These are phyloP conservation scores for Xenopus petersii DNA, from an alignment of 2,797 vertebrate species.

Conservation along the genomic window DNA sequence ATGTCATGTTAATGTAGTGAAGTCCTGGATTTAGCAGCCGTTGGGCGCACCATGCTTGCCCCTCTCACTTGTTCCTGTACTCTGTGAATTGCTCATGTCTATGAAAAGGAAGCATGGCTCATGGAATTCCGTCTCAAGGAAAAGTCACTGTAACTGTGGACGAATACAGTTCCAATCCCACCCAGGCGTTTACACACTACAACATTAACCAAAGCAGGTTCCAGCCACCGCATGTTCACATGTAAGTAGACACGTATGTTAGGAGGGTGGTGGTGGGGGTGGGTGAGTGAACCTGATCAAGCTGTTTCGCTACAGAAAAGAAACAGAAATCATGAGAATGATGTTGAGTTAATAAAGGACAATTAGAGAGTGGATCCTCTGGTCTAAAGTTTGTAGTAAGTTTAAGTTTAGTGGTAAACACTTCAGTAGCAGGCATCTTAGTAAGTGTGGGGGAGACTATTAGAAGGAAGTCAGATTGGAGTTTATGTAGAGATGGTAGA, in stretches of 20 bases:
- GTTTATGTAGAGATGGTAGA: no score
- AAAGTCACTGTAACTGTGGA: constrained; percentile 95
- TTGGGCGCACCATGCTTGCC: constrained; percentile 76
- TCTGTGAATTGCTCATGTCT: constrained; percentile 89
- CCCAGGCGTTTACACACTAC: constrained; percentile 95
- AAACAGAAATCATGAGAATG: not conserved
- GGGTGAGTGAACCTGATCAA: not conserved
- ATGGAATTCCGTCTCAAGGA: constrained; percentile 88
- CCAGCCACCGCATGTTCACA: constrained; percentile 95
- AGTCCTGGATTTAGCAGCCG: constrained; percentile 54
- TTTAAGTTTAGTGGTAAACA: no score
- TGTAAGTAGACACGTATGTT: constrained; percentile 75
- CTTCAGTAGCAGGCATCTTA: no score
- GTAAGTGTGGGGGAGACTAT: no score
- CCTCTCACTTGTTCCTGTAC: constrained; percentile 71
- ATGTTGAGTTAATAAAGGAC: no score
- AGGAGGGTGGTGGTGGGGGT: not conserved
- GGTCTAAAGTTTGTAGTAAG: no score
- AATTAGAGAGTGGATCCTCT: no score
- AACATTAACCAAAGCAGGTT: constrained; percentile 98
- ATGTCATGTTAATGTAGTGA: constrained; percentile 59
- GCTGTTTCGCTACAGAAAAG: no score
- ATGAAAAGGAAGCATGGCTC: constrained; percentile 92
- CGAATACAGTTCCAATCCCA: constrained; percentile 97
- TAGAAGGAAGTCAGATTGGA: no score